phyloP scores from a whole-genome alignment of 2,797 vertebrate species.

The Microtus agrestis region DNA sequence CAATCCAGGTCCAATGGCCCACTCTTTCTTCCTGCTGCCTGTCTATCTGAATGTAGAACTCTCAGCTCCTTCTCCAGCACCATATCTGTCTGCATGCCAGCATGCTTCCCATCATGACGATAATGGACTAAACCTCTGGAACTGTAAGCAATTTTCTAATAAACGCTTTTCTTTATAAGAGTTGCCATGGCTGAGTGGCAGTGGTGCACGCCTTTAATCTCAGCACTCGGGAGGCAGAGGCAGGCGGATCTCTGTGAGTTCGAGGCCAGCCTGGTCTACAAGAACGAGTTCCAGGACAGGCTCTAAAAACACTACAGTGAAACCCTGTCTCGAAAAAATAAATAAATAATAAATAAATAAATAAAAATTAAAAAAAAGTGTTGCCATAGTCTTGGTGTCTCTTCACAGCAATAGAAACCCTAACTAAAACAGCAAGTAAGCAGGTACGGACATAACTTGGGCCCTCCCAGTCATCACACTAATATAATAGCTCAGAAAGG shows the following conservation, averaged over 20 bases:
- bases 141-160: not conserved
- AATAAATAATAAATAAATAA: too few relatives aligned
- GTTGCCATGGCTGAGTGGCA: not conserved
- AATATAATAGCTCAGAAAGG: slow-evolving; percentile 15
- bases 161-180: not conserved
- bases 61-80: not conserved
- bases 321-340: too few relatives aligned
- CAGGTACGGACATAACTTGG: not conserved
- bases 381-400: not conserved
- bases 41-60: not conserved
- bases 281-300: too few relatives aligned
- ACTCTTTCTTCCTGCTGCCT: not conserved
- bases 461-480: not conserved
- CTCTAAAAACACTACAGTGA: too few relatives aligned
- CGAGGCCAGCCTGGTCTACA: too few relatives aligned
- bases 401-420: not conserved
- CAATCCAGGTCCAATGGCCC: not conserved
- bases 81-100: not conserved
- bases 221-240: too few relatives aligned
- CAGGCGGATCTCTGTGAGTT: too few relatives aligned
- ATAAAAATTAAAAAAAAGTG: too few relatives aligned
- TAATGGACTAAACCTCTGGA: not conserved
- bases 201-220: too few relatives aligned
- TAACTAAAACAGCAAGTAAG: not conserved
- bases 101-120: not conserved